Conservation (phyloP, 1,140 invertebrate genomes). For the Conus betulinus region DNA sequence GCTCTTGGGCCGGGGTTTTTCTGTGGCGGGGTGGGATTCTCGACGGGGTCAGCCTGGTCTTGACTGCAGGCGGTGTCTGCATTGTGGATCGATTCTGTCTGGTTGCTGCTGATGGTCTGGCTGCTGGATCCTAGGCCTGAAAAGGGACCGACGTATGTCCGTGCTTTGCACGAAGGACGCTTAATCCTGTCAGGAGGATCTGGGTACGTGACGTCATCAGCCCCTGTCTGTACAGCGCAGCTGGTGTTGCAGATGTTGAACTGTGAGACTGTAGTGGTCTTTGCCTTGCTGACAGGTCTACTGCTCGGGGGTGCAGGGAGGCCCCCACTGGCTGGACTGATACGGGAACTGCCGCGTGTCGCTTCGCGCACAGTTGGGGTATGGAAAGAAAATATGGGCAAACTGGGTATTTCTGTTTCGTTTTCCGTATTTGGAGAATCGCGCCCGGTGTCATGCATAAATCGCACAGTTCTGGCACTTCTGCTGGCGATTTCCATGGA, state of each 20-base stretch:
- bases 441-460: not conserved
- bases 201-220: not conserved
- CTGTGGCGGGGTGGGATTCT: not conserved
- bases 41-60: not conserved
- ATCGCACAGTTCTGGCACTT: not conserved
- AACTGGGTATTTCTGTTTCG: not conserved
- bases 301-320: not conserved
- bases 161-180: not conserved
- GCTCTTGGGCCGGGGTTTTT: too few relatives aligned
- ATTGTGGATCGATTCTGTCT: not conserved
- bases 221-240: not conserved
- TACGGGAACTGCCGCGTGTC: not conserved
- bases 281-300: not conserved
- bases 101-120: not conserved
- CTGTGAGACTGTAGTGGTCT: not conserved
- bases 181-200: slow-evolving; percentile 2
- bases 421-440: not conserved
- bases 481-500: not conserved
- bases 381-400: not conserved
- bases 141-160: not conserved
- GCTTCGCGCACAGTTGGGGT: not conserved
- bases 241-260: not conserved
- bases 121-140: not conserved
- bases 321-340: not conserved
- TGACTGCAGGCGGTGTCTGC: not conserved